phyloP scores from a whole-genome alignment of 2,797 vertebrate species.

The Caiman crocodilus region DNA sequence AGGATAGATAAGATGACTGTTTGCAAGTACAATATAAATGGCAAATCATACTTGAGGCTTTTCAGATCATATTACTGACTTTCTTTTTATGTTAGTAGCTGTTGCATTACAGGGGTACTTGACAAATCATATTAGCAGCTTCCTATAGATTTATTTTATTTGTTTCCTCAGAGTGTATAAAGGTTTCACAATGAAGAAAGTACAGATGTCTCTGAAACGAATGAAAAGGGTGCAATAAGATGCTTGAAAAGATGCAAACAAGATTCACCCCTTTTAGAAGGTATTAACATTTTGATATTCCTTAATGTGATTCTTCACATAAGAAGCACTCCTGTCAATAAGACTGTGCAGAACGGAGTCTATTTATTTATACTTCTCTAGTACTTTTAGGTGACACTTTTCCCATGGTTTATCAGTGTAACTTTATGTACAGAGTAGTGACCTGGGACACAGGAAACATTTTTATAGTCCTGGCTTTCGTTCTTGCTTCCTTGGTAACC shows the following conservation, averaged over 20 bases:
- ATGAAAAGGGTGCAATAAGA: background rate
- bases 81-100: background rate
- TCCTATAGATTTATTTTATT: background rate
- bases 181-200: background rate
- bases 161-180: background rate
- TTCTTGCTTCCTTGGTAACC: background rate
- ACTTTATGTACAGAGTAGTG: too few species aligned
- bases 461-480: rapidly evolving
- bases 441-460: background rate
- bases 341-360: background rate
- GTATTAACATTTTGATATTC: background rate
- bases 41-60: background rate
- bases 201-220: background rate
- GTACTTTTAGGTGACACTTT: background rate
- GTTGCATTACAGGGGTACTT: background rate
- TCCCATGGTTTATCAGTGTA: too few species aligned
- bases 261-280: background rate
- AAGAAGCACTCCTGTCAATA: background rate
- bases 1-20: background rate
- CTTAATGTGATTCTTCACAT: background rate
- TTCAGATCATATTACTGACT: background rate
- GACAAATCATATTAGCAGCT: background rate
- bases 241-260: background rate
- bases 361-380: background rate
- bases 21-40: background rate